Evolutionary conservation across 1,140 invertebrate genomes (phyloP), one percentile per base, ranked within the genome.

Genomic region (Drosophila miranda): DNA sequence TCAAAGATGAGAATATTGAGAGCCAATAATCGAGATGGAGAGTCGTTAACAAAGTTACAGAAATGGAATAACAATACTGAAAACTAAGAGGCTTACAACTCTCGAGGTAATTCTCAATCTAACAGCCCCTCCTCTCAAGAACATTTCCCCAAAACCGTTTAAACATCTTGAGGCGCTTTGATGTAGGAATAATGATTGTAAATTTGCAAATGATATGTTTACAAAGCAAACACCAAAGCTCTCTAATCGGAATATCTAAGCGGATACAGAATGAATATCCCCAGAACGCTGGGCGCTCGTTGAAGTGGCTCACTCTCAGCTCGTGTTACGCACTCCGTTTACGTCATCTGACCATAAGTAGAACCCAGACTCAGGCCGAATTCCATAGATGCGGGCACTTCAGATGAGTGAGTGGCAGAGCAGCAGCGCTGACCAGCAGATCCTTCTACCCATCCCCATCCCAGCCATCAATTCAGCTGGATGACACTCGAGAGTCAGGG

Each of bases 241-340:
- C 64, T 70, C 16, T 13, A 70, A 30, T n/a, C 16, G 11, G 38
- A 51, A 70, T 70, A 55, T 45, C 67, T 66, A 80, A 73, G 83
- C 80, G 80, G 80, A 83, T 86, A 64, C 60, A 42, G 64, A 78
- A 51, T 19, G 26, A 41, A 57, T 26, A 14, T 34, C 23, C 69
- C 57, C 49, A 59, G 21, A 46, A 42, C 59, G 60, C 43, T 59
- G 71, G 67, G 62, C 34, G 11, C 34, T 11, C 11, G 3, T 34
- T 34, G 67, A 86, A 84, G 80, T 86, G 79, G 54, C 50, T 54
- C 61, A 54, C 71, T 72, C 63, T 78, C 66, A 42, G 56, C 56
- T 68, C 52, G 76, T 63, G 55, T 80, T 84, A 76, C 81, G 80
- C 80, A 80, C 80, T 73, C 52, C 66, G 79, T 84, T 83, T 75